These are phyloP conservation scores for Corynorhinus townsendii DNA, from an alignment of 2,113 vertebrate genomes.

Conservation along the genomic window DNA sequence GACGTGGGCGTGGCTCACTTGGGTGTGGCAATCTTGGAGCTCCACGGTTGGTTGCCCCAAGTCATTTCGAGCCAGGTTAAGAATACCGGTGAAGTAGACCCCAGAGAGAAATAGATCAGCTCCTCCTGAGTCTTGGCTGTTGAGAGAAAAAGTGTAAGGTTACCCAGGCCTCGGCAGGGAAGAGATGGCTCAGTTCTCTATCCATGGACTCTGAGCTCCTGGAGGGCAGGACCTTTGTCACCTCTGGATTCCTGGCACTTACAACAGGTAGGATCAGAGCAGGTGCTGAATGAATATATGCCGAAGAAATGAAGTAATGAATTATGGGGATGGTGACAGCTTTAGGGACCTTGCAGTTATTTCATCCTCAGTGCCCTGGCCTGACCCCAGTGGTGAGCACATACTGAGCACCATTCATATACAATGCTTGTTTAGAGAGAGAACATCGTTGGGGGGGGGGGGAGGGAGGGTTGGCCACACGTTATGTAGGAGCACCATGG, in stretches of 20 bases:
- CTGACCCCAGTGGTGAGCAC: background rate
- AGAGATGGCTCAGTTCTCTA: background rate
- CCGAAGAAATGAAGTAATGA: background rate
- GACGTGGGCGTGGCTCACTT: constrained; percentile 49
- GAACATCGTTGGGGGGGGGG: background rate
- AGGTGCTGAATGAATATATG: background rate
- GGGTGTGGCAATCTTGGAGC: constrained; percentile 62
- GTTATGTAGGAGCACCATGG: background rate
- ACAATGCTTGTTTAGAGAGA: background rate
- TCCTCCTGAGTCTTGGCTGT: constrained; percentile 71
- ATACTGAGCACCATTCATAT: background rate
- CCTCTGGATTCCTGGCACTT: background rate
- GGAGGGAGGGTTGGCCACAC: background rate
- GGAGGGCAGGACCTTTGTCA: background rate
- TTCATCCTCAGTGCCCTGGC: background rate
- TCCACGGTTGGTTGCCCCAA: constrained; percentile 48
- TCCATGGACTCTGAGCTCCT: background rate
- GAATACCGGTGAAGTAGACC: constrained; percentile 60
- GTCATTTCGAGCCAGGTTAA: constrained; percentile 41
- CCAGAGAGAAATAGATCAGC: constrained; percentile 72
- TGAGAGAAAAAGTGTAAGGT: background rate
- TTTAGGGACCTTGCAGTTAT: background rate
- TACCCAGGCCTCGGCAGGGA: background rate
- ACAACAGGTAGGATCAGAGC: background rate
- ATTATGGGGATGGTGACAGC: background rate